Evolutionary conservation across 2,888 invertebrate species (phyloP).

Genomic region (Nomada hirtipes): DNA sequence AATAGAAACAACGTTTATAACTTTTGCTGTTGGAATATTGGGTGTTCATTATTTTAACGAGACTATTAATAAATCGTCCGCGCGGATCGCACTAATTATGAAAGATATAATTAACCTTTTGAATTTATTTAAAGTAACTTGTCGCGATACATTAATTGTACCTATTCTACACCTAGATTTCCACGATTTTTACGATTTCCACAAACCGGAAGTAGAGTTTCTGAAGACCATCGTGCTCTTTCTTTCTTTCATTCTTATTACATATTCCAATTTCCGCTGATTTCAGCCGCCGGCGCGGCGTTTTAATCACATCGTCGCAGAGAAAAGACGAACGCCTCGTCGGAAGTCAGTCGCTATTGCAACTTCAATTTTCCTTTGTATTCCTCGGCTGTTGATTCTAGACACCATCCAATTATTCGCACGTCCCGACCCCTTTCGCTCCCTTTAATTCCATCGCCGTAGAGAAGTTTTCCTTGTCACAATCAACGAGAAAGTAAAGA

Average conservation of each 20-base stretch:
- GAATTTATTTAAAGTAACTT: too few relatives aligned
- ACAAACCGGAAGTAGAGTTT: too few relatives aligned
- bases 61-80: too few relatives aligned
- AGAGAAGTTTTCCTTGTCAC: slow-evolving; percentile 8
- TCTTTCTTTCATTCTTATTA: background rate
- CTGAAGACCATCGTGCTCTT: background rate
- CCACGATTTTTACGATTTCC: too few relatives aligned
- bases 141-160: too few relatives aligned
- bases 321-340: slow-evolving; percentile 11
- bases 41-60: too few relatives aligned
- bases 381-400: slow-evolving; percentile 20
- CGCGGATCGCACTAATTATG: too few relatives aligned
- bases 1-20: too few relatives aligned
- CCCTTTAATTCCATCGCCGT: slow-evolving; percentile 18
- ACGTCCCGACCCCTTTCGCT: background rate
- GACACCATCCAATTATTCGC: slow-evolving; percentile 30
- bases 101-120: too few relatives aligned
- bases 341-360: slow-evolving; percentile 14
- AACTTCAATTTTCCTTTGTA: slow-evolving; percentile 35
- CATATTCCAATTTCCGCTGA: background rate
- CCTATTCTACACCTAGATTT: too few relatives aligned
- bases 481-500: background rate
- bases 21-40: too few relatives aligned
- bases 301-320: slow-evolving; percentile 36
- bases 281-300: background rate